Evolutionary conservation across 2,113 vertebrate genomes (phyloP).

Genomic region (Rissa tridactyla): DNA sequence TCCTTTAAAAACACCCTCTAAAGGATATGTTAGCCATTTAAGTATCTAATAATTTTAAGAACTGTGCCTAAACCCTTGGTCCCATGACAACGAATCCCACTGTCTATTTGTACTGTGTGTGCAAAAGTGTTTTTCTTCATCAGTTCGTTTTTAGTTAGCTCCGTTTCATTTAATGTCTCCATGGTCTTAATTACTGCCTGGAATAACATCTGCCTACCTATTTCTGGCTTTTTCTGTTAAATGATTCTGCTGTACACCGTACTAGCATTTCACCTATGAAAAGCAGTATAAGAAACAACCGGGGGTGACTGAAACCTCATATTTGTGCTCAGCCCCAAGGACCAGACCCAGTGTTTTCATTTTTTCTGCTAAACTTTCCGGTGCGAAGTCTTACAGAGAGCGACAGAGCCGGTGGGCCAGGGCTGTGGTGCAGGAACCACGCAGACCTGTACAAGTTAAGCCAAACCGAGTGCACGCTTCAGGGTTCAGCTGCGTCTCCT

Average conservation of each 20-base stretch:
- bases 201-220: not conserved
- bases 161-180: not conserved
- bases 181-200: not conserved
- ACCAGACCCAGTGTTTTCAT: fast-evolving
- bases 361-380: not conserved
- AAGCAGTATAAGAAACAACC: not conserved
- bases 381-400: fast-evolving
- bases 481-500: not conserved
- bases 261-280: not conserved
- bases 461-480: not conserved
- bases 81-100: not conserved
- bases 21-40: not conserved
- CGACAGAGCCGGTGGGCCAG: fast-evolving
- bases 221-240: not conserved
- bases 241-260: not conserved
- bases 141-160: not conserved
- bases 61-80: not conserved
- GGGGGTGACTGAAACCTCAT: not conserved
- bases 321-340: not conserved
- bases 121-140: not conserved
- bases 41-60: not conserved
- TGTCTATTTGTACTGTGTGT: not conserved
- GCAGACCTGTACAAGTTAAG: fast-evolving
- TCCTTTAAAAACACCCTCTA: not conserved
- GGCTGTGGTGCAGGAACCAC: not conserved